Conservation (phyloP, 1,140 invertebrate species). For the Zaprionus taronus region DNA sequence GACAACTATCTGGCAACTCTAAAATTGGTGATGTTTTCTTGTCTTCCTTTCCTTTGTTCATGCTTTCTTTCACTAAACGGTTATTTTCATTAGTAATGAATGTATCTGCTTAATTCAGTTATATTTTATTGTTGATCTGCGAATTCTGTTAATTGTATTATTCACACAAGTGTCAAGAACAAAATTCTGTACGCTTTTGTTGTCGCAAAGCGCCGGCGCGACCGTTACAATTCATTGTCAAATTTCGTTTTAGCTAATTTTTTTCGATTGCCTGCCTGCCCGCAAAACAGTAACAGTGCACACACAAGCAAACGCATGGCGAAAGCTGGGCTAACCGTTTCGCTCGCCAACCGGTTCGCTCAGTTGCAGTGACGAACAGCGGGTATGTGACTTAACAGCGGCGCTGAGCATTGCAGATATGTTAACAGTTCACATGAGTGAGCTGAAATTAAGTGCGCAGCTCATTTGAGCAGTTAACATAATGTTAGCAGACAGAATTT, state of each 20-base stretch:
- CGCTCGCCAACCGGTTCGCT: slow-evolving; percentile 33
- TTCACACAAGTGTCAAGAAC: background rate
- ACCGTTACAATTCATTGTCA: slow-evolving; percentile 33
- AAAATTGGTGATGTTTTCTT: too few relatives aligned
- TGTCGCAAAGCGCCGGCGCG: slow-evolving; percentile 54
- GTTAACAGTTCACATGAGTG: slow-evolving; percentile 34
- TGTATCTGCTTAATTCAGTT: background rate
- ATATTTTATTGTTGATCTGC: background rate
- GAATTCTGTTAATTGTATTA: background rate
- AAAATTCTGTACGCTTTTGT: slow-evolving; percentile 12
- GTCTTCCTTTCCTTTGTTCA: background rate
- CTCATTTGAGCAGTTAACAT: slow-evolving; percentile 40
- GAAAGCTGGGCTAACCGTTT: slow-evolving; percentile 40
- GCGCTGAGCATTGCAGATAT: slow-evolving; percentile 6
- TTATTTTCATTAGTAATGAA: background rate
- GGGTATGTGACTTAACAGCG: slow-evolving; percentile 26
- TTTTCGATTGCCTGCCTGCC: background rate
- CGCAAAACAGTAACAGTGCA: background rate
- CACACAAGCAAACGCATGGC: slow-evolving; percentile 28
- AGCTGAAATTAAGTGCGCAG: slow-evolving; percentile 13
- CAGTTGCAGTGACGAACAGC: slow-evolving; percentile 26
- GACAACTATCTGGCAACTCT: too few relatives aligned
- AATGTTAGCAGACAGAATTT: slow-evolving; percentile 20
- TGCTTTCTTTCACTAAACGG: background rate
- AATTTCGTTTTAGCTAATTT: slow-evolving; percentile 15